Evolutionary conservation across 2,888 invertebrate genomes (phyloP), one percentile per base, ranked within the genome.

Genomic region (Malthinus flaveolus): DNA sequence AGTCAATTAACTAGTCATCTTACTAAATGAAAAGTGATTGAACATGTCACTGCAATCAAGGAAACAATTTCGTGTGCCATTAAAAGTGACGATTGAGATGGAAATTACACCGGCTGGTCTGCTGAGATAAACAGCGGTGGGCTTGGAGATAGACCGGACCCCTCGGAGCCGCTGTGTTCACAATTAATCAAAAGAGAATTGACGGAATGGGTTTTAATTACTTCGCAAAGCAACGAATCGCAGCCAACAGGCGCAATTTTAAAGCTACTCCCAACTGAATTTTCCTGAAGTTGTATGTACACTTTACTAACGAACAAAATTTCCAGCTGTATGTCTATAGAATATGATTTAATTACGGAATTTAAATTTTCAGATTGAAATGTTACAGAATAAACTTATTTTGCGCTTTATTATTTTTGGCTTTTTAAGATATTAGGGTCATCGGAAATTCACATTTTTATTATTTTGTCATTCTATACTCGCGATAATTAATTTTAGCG

Each of bases 1-100:
- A 77, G 75, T 76, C 78, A 78, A 79, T 78, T 78, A 78, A 78
- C 77, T 73, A 75, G 71, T 74, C 77, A 75, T 77, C 78, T 78
- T 77, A 78, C 76, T 75, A 77, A 78, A 78, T 77, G 78, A 79
- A 78, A 78, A 78, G 78, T 72, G 78, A 78, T 78, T 76, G 78
- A 77, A 78, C 76, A 76, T 78, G 77, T 78, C 77, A 76, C 77
- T 75, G 75, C 76, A 78, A 78, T 78, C 78, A 75, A 77, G 76
- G 77, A 78, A 77, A 78, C 78, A 78, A 78, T 78, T 74, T 77
- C 70, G 74, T 65, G 69, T 69, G 74, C 76, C 76, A 78, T 79
- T 78, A 79, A 78, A 78, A 78, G 78, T 79, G 76, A 75, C 78
- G 78, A 79, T 79, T 78, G 79, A 79, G 79, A 79, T 79, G 79